phyloP scores from a whole-genome alignment of 1,140 invertebrate genomes.

The Theocolax elegans region DNA sequence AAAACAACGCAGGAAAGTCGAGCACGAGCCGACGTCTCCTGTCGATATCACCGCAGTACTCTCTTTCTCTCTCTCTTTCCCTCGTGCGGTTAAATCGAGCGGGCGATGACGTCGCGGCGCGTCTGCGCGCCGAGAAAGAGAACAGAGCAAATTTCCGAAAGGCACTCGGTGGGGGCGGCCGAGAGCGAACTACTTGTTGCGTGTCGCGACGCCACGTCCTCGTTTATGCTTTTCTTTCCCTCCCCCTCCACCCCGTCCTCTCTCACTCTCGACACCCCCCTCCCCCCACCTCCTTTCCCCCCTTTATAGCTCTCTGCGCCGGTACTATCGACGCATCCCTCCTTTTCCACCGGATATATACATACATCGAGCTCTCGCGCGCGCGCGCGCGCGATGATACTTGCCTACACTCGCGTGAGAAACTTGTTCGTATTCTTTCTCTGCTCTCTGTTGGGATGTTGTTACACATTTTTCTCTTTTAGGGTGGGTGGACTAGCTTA shows the following conservation, averaged over 20 bases:
- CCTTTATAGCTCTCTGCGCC: neutral
- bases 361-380: too few species aligned
- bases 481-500: too few species aligned
- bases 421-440: too few species aligned
- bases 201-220: neutral
- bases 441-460: too few species aligned
- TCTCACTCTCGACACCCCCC: neutral
- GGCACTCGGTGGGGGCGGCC: neutral
- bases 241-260: neutral
- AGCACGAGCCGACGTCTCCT: too few species aligned
- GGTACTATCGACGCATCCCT: neutral
- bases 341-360: neutral
- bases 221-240: neutral
- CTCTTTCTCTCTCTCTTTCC: too few species aligned
- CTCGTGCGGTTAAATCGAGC: conserved; percentile 19
- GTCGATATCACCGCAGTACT: too few species aligned
- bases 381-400: too few species aligned
- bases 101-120: conserved; percentile 11
- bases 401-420: too few species aligned
- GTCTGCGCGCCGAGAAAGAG: neutral
- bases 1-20: too few species aligned
- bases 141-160: conserved; percentile 7
- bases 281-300: neutral
- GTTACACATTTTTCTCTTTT: too few species aligned
- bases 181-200: conserved; percentile 17